These are phyloP conservation scores for Melinaea menophilus DNA, from an alignment of 2,888 invertebrate species.

Conservation along the genomic window DNA sequence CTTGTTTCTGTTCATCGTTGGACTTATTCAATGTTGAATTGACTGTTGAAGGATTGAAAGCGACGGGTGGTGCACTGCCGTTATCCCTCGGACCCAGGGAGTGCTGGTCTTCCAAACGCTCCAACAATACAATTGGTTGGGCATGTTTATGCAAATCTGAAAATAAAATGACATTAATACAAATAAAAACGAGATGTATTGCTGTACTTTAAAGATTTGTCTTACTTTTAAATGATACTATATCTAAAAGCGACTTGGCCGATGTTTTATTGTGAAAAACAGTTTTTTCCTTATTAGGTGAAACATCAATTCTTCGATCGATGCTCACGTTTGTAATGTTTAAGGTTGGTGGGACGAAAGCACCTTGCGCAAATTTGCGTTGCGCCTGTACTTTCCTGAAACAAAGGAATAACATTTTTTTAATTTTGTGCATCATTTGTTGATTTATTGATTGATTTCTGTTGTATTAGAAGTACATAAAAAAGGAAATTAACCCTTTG, in stretches of 20 bases:
- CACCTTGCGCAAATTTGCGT: slow-evolving; percentile 54
- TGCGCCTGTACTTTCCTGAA: slow-evolving; percentile 46
- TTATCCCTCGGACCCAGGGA: background rate
- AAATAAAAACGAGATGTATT: background rate
- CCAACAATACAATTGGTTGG: slow-evolving; percentile 40
- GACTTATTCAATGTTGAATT: background rate
- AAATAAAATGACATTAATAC: background rate
- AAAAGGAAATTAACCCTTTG: no score
- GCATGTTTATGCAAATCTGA: slow-evolving; percentile 32
- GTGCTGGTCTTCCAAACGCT: slow-evolving; percentile 27
- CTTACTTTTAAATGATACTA: slow-evolving; percentile 16
- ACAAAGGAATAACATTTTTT: slow-evolving; percentile 8
- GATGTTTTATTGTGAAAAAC: slow-evolving; percentile 20
- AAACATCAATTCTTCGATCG: slow-evolving; percentile 13
- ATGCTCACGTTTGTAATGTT: background rate
- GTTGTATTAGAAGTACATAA: no score
- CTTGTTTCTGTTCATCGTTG: background rate
- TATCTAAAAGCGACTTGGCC: slow-evolving; percentile 18
- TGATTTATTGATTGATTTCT: no score
- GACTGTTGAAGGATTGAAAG: background rate
- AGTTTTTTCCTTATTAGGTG: slow-evolving; percentile 8
- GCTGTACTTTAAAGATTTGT: background rate
- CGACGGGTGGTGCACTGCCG: background rate
- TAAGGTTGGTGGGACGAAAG: slow-evolving; percentile 36
- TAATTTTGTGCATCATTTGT: background rate